Percentiles rank a stretch among this genome's conserved stretches.
phyloP scores from a whole-genome alignment of 2,113 vertebrate genomes.

The Glareola pratincola region DNA sequence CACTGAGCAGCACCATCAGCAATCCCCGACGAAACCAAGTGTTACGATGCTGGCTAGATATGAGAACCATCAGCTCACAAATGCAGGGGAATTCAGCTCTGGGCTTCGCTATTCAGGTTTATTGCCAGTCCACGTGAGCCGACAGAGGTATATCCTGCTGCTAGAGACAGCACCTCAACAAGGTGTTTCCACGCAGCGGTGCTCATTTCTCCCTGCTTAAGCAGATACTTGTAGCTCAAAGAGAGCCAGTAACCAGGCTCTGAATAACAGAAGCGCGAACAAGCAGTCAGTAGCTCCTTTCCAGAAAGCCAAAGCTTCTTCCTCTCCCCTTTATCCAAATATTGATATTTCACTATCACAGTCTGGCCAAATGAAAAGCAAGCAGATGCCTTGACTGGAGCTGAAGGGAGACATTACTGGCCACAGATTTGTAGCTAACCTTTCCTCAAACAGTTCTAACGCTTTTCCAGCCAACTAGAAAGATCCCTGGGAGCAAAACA shows the following conservation, averaged over 20 bases:
- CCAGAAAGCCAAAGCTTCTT: not conserved
- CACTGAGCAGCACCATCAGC: not conserved
- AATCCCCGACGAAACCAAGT: not conserved
- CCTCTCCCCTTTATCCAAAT: not conserved
- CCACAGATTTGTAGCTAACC: not conserved
- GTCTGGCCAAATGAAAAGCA: not conserved
- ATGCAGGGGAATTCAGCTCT: not conserved
- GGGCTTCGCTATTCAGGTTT: not conserved
- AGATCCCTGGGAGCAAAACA: not conserved
- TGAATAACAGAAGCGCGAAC: not conserved
- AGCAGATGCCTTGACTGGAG: not conserved
- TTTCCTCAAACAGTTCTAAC: not conserved
- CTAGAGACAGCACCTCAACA: not conserved
- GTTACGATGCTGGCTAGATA: accelerated
- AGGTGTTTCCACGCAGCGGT: not conserved
- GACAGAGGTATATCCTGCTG: not conserved
- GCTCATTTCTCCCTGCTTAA: not conserved
- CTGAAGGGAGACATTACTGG: not conserved
- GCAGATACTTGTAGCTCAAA: not conserved
- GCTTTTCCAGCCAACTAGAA: not conserved
- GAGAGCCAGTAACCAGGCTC: not conserved
- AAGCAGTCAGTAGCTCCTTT: not conserved
- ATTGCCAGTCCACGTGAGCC: not conserved
- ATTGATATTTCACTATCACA: not conserved
- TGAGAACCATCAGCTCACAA: not conserved